Conservation (phyloP, 2,888 invertebrate genomes). For the Auanema sp. region DNA sequence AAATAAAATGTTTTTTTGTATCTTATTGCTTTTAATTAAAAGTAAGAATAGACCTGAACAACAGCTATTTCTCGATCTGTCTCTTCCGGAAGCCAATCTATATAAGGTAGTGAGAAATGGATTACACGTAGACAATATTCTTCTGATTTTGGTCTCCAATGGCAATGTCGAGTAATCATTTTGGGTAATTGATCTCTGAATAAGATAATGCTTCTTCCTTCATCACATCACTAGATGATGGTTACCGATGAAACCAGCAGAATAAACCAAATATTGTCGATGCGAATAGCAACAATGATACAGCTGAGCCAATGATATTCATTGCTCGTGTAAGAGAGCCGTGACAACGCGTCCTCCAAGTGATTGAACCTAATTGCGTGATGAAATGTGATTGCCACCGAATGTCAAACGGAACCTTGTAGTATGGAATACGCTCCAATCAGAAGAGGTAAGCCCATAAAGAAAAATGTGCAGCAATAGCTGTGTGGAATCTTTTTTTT, state of each 20-base stretch:
- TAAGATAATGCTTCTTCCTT: neutral
- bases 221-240: neutral
- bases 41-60: conserved; percentile 30
- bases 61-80: conserved; percentile 43
- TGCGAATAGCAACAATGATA: conserved; percentile 32
- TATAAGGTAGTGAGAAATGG: conserved; percentile 48
- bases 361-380: conserved; percentile 20
- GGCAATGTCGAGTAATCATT: conserved; percentile 43
- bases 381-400: too few species aligned
- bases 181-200: conserved; percentile 31
- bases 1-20: neutral
- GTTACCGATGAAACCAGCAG: conserved; percentile 31
- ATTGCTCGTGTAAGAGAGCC: conserved; percentile 31
- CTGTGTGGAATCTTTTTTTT: conserved; percentile 8
- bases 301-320: conserved; percentile 40
- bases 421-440: conserved; percentile 34
- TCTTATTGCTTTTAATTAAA: neutral
- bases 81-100: conserved; percentile 45
- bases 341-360: conserved; percentile 37
- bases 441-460: conserved; percentile 35
- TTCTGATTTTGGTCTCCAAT: conserved; percentile 33
- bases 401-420: conserved; percentile 27
- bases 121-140: conserved; percentile 38
- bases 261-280: conserved; percentile 36
- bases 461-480: conserved; percentile 49